Evolutionary conservation across 2,797 vertebrate species (phyloP).

Genomic region (Schizothorax lantsangensis): DNA sequence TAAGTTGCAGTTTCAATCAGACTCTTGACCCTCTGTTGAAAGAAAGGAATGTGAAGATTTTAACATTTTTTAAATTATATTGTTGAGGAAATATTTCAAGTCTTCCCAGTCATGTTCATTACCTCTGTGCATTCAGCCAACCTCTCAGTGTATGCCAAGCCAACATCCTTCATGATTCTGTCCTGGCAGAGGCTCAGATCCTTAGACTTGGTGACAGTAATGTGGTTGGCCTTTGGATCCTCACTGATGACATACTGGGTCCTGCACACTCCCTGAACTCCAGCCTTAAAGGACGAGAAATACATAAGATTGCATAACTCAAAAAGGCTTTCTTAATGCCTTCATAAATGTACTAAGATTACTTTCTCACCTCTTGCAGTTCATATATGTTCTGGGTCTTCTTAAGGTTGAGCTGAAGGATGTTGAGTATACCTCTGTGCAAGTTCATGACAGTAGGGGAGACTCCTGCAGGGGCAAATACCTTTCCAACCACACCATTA

Average conservation of each 20-base stretch:
- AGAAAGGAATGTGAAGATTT: background rate
- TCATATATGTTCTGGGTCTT: slow-evolving; percentile 73
- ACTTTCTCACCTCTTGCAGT: slow-evolving; percentile 74
- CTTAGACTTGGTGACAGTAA: slow-evolving; percentile 78
- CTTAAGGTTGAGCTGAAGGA: slow-evolving; percentile 75
- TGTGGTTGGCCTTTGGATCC: slow-evolving; percentile 64
- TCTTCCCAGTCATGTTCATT: slow-evolving; percentile 15
- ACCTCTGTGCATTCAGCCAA: slow-evolving; percentile 80
- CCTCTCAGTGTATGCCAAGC: slow-evolving; percentile 74
- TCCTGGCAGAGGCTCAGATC: slow-evolving; percentile 79
- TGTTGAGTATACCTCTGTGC: slow-evolving; percentile 73
- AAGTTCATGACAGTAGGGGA: slow-evolving; percentile 73
- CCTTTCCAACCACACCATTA: slow-evolving; percentile 43
- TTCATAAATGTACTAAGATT: background rate
- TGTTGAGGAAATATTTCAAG: too few relatives aligned
- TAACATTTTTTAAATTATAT: too few relatives aligned
- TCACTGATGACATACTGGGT: slow-evolving; percentile 75
- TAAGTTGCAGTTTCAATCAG: slow-evolving; percentile 76
- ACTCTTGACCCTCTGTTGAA: slow-evolving; percentile 76
- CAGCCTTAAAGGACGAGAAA: slow-evolving; percentile 67
- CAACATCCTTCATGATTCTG: slow-evolving; percentile 77
- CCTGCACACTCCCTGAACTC: slow-evolving; percentile 77
- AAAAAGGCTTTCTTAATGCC: background rate
- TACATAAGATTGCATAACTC: background rate
- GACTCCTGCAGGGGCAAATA: slow-evolving; percentile 69